A percentile compares a stretch with the other conserved stretches of the same genome.
Conservation (phyloP, 1,140 invertebrate genomes). For the Polypedilum vanderplanki region DNA sequence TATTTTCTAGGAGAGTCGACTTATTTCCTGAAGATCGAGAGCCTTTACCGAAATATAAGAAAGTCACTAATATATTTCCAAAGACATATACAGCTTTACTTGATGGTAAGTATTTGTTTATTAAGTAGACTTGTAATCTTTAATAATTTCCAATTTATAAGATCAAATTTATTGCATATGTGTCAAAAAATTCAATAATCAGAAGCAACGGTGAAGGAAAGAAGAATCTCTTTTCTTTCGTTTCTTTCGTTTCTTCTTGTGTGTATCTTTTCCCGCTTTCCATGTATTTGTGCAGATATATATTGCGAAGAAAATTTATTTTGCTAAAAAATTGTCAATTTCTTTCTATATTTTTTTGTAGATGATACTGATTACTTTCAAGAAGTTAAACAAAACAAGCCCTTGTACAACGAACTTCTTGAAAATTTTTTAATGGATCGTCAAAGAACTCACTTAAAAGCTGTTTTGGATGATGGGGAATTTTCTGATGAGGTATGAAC, state of each 20-base stretch:
- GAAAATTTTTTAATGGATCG: not conserved
- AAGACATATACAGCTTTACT: not conserved
- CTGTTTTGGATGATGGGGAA: not conserved
- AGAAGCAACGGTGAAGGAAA: not conserved
- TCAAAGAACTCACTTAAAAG: not conserved
- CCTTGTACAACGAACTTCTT: not conserved
- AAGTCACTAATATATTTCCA: not conserved
- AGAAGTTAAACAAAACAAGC: not conserved
- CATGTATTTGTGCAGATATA: not conserved
- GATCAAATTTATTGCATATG: not conserved
- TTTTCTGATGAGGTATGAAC: slow-evolving; percentile 21
- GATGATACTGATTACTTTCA: not conserved
- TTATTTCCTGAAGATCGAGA: not conserved
- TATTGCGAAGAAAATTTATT: not conserved
- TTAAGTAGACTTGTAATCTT: not conserved
- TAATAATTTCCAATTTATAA: not conserved
- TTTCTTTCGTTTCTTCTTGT: not conserved
- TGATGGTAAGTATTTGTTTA: not conserved
- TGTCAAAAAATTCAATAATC: not conserved
- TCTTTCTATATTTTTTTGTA: not conserved
- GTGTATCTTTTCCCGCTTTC: not conserved
- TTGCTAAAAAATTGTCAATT: not conserved
- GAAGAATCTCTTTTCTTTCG: not conserved
- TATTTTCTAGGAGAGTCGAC: not conserved
- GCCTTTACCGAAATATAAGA: not conserved